Evolutionary conservation across 2,113 vertebrate species (phyloP).

Genomic region (Larimichthys crocea): DNA sequence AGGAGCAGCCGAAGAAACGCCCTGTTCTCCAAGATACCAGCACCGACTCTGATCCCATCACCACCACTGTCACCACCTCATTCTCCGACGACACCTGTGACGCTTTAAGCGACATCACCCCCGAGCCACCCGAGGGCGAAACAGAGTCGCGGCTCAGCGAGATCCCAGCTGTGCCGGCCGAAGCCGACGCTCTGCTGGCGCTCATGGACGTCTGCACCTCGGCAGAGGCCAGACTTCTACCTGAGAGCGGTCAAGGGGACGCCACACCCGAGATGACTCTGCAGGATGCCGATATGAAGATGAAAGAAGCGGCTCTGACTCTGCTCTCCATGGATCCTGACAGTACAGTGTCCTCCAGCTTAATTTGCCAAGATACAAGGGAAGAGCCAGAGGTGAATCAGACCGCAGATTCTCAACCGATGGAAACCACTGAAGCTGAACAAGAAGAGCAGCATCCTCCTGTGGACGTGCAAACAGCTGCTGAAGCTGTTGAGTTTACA

Average conservation of each 20-base stretch:
- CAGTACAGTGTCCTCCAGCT: constrained; percentile 56
- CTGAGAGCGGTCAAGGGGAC: neutral
- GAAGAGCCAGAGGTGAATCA: constrained; percentile 11
- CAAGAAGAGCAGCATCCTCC: constrained; percentile 13
- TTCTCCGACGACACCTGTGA: constrained; percentile 83
- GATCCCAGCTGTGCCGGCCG: constrained; percentile 57
- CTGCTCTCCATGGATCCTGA: constrained; percentile 87
- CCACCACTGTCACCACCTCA: constrained; percentile 63
- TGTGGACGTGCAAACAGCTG: neutral
- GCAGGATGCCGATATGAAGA: constrained; percentile 82
- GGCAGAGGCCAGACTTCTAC: constrained; percentile 61
- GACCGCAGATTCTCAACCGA: neutral
- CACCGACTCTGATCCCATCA: constrained; percentile 79
- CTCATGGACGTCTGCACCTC: constrained; percentile 81
- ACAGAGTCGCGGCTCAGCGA: constrained; percentile 36
- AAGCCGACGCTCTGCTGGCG: constrained; percentile 81
- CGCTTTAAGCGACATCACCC: constrained; percentile 81
- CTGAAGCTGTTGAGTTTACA: neutral
- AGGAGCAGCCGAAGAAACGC: constrained; percentile 47
- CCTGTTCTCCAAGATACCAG: constrained; percentile 62
- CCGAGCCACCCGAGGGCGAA: constrained; percentile 76
- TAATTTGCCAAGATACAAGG: constrained; percentile 35
- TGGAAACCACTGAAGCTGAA: constrained; percentile 20
- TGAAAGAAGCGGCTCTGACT: constrained; percentile 86
- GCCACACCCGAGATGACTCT: constrained; percentile 47